A percentile compares a stretch with the other conserved stretches of the same genome.
These are phyloP conservation scores for Pluvialis apricaria DNA, from an alignment of 2,113 vertebrate species.

Conservation along the genomic window DNA sequence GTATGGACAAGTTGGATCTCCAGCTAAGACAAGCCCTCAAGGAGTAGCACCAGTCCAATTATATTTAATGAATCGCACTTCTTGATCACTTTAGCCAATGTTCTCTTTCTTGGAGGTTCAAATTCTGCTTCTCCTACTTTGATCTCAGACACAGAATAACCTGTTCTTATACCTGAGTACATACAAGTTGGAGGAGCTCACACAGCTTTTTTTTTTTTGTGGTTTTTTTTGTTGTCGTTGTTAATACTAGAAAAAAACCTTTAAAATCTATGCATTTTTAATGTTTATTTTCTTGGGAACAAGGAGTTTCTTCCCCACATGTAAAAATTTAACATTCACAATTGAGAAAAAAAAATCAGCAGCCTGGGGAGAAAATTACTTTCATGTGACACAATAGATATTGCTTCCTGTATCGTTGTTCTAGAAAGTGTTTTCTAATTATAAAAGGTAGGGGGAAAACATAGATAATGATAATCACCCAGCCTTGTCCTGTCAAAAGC, in stretches of 20 bases:
- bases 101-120: conserved; percentile 10
- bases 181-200: neutral
- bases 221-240: neutral
- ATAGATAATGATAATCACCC: neutral
- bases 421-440: neutral
- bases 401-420: neutral
- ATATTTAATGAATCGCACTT: conserved; percentile 1
- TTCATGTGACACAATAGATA: neutral
- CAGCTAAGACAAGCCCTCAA: neutral
- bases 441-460: neutral
- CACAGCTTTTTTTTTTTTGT: neutral
- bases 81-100: conserved; percentile 15
- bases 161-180: neutral
- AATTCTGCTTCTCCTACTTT: neutral
- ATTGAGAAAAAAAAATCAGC: neutral
- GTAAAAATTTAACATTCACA: neutral
- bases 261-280: neutral
- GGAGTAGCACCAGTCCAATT: conserved; percentile 10
- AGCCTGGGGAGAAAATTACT: neutral
- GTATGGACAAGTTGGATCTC: neutral
- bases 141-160: neutral
- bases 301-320: neutral
- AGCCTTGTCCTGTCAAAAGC: neutral
- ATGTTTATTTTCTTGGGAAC: neutral
- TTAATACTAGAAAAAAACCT: neutral